These are phyloP conservation scores for Beaufortia kweichowensis DNA, from an alignment of 2,113 vertebrate genomes.

Conservation along the genomic window DNA sequence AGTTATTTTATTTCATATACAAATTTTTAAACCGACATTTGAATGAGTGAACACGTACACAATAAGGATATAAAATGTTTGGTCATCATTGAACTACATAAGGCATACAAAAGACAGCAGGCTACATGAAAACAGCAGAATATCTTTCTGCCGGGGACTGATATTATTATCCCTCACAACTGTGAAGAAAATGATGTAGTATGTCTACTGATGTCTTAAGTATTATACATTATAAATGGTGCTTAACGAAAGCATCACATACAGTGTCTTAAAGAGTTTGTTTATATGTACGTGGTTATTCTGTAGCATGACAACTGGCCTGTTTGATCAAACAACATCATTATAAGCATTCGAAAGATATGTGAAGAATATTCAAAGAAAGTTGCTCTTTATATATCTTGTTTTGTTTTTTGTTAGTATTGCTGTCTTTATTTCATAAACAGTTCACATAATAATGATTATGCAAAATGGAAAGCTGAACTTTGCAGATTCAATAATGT, in stretches of 20 bases:
- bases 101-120: conserved; percentile 47
- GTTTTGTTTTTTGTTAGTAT: not conserved
- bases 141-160: conserved; percentile 28
- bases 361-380: not conserved
- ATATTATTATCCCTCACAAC: conserved; percentile 21
- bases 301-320: not conserved
- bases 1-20: conserved; percentile 74
- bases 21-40: conserved; percentile 66
- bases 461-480: conserved; percentile 27
- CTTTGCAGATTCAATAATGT: not conserved
- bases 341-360: not conserved
- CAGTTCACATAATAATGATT: conserved; percentile 7
- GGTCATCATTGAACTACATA: conserved; percentile 60
- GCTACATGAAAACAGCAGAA: conserved; percentile 41
- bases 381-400: conserved; percentile 4
- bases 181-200: conserved; percentile 3
- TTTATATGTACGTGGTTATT: conserved; percentile 22
- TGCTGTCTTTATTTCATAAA: conserved; percentile 19
- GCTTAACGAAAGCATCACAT: conserved; percentile 16
- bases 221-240: conserved; percentile 5
- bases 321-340: conserved; percentile 18
- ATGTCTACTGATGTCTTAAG: conserved; percentile 9
- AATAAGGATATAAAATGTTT: conserved; percentile 70
- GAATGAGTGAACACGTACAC: conserved; percentile 63
- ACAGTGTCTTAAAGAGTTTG: conserved; percentile 11